A percentile compares a stretch with the other conserved stretches of the same genome.
phyloP scores from a whole-genome alignment of 2,797 vertebrate species.

The Alcedo atthis region DNA sequence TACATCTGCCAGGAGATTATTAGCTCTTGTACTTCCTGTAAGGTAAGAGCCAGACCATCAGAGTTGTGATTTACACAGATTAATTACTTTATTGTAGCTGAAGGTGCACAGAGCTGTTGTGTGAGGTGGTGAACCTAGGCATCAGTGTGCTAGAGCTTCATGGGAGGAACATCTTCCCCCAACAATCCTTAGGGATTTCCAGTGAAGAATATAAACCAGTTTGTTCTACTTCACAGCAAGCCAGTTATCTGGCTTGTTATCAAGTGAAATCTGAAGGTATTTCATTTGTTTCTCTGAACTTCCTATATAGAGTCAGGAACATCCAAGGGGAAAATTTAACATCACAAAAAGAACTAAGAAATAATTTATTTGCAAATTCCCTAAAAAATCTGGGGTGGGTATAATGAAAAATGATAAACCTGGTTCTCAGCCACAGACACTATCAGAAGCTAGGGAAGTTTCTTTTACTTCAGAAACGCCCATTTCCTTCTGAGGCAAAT shows the following conservation, averaged over 20 bases:
- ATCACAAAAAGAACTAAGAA: neutral
- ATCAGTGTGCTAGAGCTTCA: neutral
- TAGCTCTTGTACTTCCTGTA: neutral
- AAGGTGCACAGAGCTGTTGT: neutral
- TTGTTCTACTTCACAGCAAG: neutral
- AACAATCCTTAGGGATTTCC: neutral
- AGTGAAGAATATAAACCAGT: neutral
- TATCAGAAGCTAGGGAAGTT: neutral
- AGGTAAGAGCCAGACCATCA: neutral
- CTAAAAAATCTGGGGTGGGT: neutral
- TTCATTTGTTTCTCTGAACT: neutral
- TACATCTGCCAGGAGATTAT: rapidly evolving
- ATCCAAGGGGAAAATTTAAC: neutral
- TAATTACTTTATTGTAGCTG: neutral
- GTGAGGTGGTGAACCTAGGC: neutral
- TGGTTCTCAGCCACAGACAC: neutral
- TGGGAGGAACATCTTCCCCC: neutral
- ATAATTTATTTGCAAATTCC: neutral
- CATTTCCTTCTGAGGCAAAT: neutral
- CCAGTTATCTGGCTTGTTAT: neutral
- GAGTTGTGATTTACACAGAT: neutral
- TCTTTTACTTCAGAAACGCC: neutral
- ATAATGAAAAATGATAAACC: neutral
- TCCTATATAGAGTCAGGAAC: neutral
- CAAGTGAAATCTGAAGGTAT: neutral